Base-by-base conservation (phyloP, 2,113 vertebrate genomes). In the Puma concolor region DNA sequence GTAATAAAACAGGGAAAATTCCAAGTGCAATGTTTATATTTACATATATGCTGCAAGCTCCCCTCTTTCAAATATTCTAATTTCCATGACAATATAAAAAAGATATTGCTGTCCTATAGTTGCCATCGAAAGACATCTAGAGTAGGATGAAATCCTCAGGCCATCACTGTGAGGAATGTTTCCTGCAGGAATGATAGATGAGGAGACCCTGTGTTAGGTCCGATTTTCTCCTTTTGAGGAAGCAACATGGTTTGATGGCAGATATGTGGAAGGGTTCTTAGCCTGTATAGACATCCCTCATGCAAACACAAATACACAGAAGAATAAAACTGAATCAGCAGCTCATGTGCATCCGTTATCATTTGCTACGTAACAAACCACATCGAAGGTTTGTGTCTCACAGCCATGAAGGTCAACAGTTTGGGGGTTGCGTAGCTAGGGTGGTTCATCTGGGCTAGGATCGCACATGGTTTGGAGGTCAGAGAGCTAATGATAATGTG, bases 221-320 rank as follows among this genome's bases (percentile, higher is more conserved):
- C 38, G 31, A 29, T 19, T 25, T 16, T 38, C 0, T 29, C 14
- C 7, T 36, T 5, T 0, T 41, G 19, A 54, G 57, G 76, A 29
- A 33, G 3, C 33, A 33, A 29, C 7, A 19, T 1, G 5, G 11
- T 4, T 0, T 7, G 9, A 12, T 0, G 1, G 6, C 13, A 29
- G 21, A 3, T 25, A 19, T 7, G 7, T 50, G 13, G 16, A 60
- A 41, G n/a, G 48, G 21, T 44, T 23, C 17, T 52, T 38, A 23
- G 0, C 4, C 7, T 81, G 27, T 0, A 17, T 13, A 74, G 63
- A 41, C 7, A 19, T 74, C 7, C 4, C 12, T 72, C 25, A 7
- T 33, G 57, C 38, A 69, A 31, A 67, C 21, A 25, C 10, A 19
- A 76, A 36, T 48, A 36, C 36, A 66, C 1, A 36, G 31, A 52